These are phyloP conservation scores for Channa striata DNA, from an alignment of 2,797 vertebrate genomes.

Conservation along the genomic window DNA sequence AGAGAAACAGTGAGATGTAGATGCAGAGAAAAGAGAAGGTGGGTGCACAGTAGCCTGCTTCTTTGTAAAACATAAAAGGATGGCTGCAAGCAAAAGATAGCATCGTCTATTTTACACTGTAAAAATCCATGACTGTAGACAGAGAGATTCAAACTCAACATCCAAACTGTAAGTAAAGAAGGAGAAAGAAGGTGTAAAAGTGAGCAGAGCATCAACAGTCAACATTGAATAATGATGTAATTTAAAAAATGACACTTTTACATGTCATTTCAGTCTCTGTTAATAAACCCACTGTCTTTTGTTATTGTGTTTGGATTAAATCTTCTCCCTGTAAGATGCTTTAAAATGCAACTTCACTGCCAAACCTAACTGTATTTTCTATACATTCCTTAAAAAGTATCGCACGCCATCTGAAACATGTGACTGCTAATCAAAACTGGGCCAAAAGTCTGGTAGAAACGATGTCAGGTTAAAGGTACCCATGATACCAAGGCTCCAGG, in stretches of 20 bases:
- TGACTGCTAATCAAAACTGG: constrained; percentile 42
- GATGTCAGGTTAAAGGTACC: constrained; percentile 64
- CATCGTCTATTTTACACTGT: constrained; percentile 49
- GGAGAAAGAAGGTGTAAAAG: constrained; percentile 1
- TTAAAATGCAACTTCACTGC: constrained; percentile 6
- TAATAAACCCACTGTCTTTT: background rate
- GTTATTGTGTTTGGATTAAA: background rate
- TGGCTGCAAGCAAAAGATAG: constrained; percentile 63
- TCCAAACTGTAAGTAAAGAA: constrained; percentile 15
- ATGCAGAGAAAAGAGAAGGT: constrained; percentile 63
- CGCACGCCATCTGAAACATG: constrained; percentile 4
- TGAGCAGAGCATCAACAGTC: background rate
- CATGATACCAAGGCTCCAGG: constrained; percentile 55
- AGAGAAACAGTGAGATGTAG: constrained; percentile 66
- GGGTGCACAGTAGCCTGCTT: constrained; percentile 61
- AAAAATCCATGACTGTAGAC: constrained; percentile 45
- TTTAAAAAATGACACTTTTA: no score
- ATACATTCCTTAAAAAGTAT: background rate
- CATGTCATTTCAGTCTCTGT: background rate
- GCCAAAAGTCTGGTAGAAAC: constrained; percentile 50
- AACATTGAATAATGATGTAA: background rate
- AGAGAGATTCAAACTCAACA: constrained; percentile 20
- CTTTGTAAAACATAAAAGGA: constrained; percentile 69
- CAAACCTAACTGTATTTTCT: background rate
- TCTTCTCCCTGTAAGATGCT: background rate